Evolutionary conservation across 2,797 vertebrate genomes (phyloP).

Genomic region (Haliaeetus albicilla): DNA sequence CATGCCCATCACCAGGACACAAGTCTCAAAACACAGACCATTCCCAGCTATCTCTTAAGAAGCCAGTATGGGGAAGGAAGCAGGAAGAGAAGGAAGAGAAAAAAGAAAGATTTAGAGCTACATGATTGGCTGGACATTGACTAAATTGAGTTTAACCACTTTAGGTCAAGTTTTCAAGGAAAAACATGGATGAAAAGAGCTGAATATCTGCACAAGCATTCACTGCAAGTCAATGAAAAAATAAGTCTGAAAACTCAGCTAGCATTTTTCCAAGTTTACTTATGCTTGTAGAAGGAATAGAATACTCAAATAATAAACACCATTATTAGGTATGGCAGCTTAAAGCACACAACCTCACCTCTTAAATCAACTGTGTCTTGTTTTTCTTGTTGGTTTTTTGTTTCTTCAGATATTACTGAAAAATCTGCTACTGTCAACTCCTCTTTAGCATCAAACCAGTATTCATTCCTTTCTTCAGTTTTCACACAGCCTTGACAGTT

Average conservation of each 20-base stretch:
- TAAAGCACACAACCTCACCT: neutral
- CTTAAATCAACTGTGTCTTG: neutral
- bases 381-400: neutral
- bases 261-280: neutral
- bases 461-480: constrained; percentile 43
- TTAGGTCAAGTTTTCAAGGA: neutral
- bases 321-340: neutral
- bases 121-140: neutral
- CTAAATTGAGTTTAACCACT: neutral
- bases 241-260: neutral
- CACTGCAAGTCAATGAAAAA: neutral
- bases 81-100: neutral
- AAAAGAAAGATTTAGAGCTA: neutral
- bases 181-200: neutral
- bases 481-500: constrained; percentile 21
- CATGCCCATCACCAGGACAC: neutral
- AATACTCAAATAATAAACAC: neutral
- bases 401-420: neutral
- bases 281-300: neutral
- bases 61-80: neutral
- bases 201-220: neutral
- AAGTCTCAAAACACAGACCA: neutral
- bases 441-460: constrained; percentile 75
- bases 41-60: neutral
- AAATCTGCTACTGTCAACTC: constrained; percentile 23